A percentile compares a stretch with the other conserved stretches of the same genome.
Evolutionary conservation across 1,140 invertebrate species (phyloP).

Genomic region (Tenebrio molitor): DNA sequence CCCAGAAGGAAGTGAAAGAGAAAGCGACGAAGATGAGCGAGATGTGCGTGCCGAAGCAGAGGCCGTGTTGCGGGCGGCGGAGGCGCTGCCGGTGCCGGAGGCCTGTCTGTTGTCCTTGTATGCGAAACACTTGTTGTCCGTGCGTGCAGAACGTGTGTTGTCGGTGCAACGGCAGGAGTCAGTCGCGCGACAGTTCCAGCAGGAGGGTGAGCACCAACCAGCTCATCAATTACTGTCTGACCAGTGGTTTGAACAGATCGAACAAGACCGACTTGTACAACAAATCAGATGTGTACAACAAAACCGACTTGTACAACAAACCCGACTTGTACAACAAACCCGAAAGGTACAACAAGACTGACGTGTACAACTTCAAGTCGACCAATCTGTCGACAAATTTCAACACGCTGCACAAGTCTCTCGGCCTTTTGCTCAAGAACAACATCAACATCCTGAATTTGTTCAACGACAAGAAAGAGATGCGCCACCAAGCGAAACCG

Average conservation of each 20-base stretch:
- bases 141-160: constrained; percentile 1
- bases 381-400: background rate
- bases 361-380: too few relatives aligned
- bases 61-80: background rate
- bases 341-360: too few relatives aligned
- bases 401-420: background rate
- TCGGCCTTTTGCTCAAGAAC: constrained; percentile 8
- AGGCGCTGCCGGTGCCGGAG: background rate
- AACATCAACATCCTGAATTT: constrained; percentile 28
- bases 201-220: too few relatives aligned
- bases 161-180: background rate
- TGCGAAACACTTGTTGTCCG: background rate
- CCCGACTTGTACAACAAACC: too few relatives aligned
- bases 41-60: background rate
- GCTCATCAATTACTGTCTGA: constrained; percentile 1
- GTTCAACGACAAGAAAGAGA: constrained; percentile 1
- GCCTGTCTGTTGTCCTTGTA: constrained; percentile 26
- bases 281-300: too few relatives aligned
- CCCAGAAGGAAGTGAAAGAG: constrained; percentile 11
- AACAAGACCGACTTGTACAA: background rate
- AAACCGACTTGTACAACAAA: too few relatives aligned
- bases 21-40: constrained; percentile 13
- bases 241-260: background rate
- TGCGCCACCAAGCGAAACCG: background rate
- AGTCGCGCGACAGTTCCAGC: too few relatives aligned